Evolutionary conservation across 2,888 invertebrate genomes (phyloP).

Genomic region (Cheilosia variabilis): DNA sequence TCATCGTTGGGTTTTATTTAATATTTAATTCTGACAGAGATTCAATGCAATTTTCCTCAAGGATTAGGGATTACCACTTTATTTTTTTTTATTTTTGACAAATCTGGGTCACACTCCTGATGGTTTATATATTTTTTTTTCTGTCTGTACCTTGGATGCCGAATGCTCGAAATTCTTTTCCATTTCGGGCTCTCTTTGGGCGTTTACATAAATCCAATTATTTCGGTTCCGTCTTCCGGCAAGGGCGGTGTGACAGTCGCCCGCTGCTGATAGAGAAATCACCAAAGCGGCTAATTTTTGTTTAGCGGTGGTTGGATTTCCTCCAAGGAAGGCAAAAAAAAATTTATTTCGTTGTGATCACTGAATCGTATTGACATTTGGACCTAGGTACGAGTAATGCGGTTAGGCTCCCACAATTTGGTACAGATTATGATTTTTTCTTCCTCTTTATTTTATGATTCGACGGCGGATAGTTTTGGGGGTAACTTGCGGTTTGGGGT

Average conservation of each 20-base stretch:
- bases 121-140: background rate
- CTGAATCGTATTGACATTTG: slow-evolving; percentile 51
- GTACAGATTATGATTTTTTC: background rate
- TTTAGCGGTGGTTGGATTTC: slow-evolving; percentile 24
- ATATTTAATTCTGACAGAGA: slow-evolving; percentile 62
- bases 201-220: slow-evolving; percentile 64
- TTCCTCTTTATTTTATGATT: background rate
- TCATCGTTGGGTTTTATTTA: slow-evolving; percentile 45
- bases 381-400: background rate
- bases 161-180: background rate
- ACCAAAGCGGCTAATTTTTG: slow-evolving; percentile 58
- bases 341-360: slow-evolving; percentile 48
- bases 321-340: slow-evolving; percentile 14
- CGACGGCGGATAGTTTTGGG: background rate
- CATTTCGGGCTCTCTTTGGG: slow-evolving; percentile 32
- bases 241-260: slow-evolving; percentile 33
- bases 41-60: slow-evolving; percentile 64
- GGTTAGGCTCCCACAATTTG: slow-evolving; percentile 1
- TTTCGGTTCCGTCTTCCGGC: slow-evolving; percentile 42
- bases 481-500: background rate
- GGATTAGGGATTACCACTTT: slow-evolving; percentile 33
- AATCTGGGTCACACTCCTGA: slow-evolving; percentile 56
- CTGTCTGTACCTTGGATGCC: background rate
- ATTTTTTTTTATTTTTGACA: slow-evolving; percentile 7
- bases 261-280: slow-evolving; percentile 48